Evolutionary conservation across 2,888 invertebrate species (phyloP).

Genomic region (Leuctra nigra): DNA sequence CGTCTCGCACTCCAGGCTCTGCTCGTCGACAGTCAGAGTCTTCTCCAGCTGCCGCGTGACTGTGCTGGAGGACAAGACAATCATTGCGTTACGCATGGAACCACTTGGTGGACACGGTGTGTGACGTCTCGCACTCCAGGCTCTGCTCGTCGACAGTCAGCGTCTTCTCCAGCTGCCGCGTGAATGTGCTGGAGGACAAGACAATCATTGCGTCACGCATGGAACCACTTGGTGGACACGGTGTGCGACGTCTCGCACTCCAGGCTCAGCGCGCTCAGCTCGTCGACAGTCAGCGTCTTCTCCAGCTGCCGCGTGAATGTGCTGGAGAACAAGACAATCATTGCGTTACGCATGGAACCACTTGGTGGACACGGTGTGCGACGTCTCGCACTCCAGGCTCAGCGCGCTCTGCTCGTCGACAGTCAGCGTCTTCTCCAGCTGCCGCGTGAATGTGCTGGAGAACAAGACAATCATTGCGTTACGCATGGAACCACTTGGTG

Average conservation of each 20-base stretch:
- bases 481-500: constrained; percentile 89
- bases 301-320: constrained; percentile 69
- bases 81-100: no score
- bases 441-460: constrained; percentile 64
- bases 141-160: constrained; percentile 69
- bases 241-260: constrained; percentile 87
- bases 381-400: constrained; percentile 76
- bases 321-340: no score
- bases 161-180: constrained; percentile 60
- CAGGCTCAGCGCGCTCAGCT: constrained; percentile 64
- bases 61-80: constrained; percentile 43
- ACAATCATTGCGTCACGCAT: no score
- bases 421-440: constrained; percentile 58
- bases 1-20: constrained; percentile 75
- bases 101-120: constrained; percentile 88
- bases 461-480: no score
- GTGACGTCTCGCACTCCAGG: constrained; percentile 80
- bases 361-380: constrained; percentile 81
- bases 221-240: constrained; percentile 86
- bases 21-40: constrained; percentile 65
- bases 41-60: constrained; percentile 69
- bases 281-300: constrained; percentile 61
- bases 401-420: constrained; percentile 70
- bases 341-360: no score
- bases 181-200: constrained; percentile 54